Evolutionary conservation across 1,140 invertebrate genomes (phyloP).

Genomic region (Caenorhabditis briggsae): DNA sequence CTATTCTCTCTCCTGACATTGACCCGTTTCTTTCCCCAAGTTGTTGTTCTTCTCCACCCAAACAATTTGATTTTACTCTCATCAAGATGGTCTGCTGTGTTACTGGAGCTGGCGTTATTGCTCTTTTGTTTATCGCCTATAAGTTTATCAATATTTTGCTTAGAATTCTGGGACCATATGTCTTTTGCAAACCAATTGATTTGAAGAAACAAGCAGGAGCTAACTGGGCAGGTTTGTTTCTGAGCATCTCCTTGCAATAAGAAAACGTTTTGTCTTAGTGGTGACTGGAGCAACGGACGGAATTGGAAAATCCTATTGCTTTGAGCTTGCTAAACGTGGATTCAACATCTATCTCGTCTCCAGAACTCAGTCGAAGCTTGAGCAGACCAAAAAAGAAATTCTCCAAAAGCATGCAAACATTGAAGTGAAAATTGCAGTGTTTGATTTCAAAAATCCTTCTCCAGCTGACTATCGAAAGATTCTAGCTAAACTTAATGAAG

Average conservation of each 20-base stretch:
- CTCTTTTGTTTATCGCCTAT: conserved; percentile 52
- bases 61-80: too few relatives aligned
- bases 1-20: too few relatives aligned
- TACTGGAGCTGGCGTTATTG: conserved; percentile 37
- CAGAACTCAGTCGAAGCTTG: conserved; percentile 70
- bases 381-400: conserved; percentile 70
- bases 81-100: conserved; percentile 43
- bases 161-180: conserved; percentile 70
- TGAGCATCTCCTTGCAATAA: not conserved
- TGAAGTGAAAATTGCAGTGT: conserved; percentile 68
- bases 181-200: conserved; percentile 72
- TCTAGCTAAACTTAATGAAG: conserved; percentile 65
- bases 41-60: too few relatives aligned
- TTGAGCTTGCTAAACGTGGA: conserved; percentile 70
- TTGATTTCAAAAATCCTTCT: conserved; percentile 70
- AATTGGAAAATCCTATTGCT: conserved; percentile 76
- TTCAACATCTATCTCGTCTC: conserved; percentile 75
- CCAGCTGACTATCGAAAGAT: conserved; percentile 68
- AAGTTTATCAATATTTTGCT: conserved; percentile 47
- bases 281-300: conserved; percentile 77
- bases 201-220: conserved; percentile 71
- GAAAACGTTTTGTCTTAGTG: conserved; percentile 65
- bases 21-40: too few relatives aligned
- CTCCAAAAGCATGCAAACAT: conserved; percentile 55
- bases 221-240: conserved; percentile 72